phyloP scores from a whole-genome alignment of 2,113 vertebrate species.

The Callionymus lyra region DNA sequence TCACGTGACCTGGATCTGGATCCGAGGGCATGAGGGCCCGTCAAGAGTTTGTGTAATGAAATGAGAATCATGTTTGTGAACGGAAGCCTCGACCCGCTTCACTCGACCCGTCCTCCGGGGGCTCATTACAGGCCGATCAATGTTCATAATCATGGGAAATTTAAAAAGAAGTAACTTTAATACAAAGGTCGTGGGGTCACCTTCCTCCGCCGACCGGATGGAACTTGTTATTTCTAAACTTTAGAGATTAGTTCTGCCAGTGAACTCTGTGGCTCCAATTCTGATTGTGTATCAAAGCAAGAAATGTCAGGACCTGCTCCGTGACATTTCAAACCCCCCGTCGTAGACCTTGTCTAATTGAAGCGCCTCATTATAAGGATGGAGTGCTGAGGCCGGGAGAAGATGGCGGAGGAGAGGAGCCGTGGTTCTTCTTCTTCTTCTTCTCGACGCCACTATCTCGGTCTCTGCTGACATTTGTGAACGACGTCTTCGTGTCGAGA shows the following conservation, averaged over 20 bases:
- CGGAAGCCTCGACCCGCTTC: too few species aligned
- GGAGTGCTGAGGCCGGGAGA: conserved; percentile 33
- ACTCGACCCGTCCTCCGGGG: conserved; percentile 8
- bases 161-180: neutral
- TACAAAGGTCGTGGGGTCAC: conserved; percentile 28
- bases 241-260: conserved; percentile 48
- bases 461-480: conserved; percentile 45
- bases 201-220: conserved; percentile 32
- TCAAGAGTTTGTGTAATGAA: too few species aligned
- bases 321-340: conserved; percentile 62
- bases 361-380: conserved; percentile 63
- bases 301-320: conserved; percentile 66
- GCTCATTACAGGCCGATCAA: conserved; percentile 51
- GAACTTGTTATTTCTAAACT: conserved; percentile 51
- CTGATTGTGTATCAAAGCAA: conserved; percentile 64
- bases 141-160: conserved; percentile 33
- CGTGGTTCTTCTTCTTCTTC: conserved; percentile 9
- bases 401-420: conserved; percentile 44
- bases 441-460: too few species aligned
- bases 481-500: conserved; percentile 34
- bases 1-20: too few species aligned
- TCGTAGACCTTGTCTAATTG: conserved; percentile 65
- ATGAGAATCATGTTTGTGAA: too few species aligned
- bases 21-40: too few species aligned
- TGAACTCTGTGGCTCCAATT: conserved; percentile 53